Base-by-base conservation (phyloP, 2,888 invertebrate species). In the Cephus rjabovi region DNA sequence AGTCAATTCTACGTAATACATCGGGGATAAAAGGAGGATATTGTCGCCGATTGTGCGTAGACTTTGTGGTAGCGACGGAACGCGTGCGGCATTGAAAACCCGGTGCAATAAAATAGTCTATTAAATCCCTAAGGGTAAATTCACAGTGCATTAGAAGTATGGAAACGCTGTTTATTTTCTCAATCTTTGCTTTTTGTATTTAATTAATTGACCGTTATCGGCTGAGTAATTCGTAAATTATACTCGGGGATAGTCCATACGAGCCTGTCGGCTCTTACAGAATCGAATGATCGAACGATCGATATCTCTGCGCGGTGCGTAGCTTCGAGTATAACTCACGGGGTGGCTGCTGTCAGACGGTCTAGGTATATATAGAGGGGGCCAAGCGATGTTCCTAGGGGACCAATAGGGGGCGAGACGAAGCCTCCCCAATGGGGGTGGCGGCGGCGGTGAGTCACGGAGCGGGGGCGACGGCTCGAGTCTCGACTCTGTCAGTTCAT, bases 401-500 rank as follows among this genome's bases (percentile, higher is more conserved):
- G 82, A 71, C 73, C 77, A 81, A 81, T 79, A 69, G 75, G 75
- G 75, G 79, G 79, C 69, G 80, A 80, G 82, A 81, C 81, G 76
- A 76, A 68, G 34, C 74, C 80, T 79, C 84, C 70, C 34, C 33
- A 34, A 31, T 75, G 87, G 87, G 87, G 89, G 35, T 35, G 35
- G 35, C 35, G 88, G 37, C 12, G 37, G 56, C 15, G 23, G 89
- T 89, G 90, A 89, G 87, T 90, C 89, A 89, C 85, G 83, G 87
- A 86, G 85, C 86, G 86, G 89, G 86, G 89, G 85, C 85, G 87
- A 86, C 84, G 82, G 83, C 85, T 85, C 84, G 84, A 84, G 86
- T 74, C 77, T 77, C 82, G 81, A 82, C 82, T 84, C 84, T 86
- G 89, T 84, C 90, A 91, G 90, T 91, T 89, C 87, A 88, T 90